Evolutionary conservation across 2,113 vertebrate species (phyloP).

Genomic region (Turdus rufiventris): DNA sequence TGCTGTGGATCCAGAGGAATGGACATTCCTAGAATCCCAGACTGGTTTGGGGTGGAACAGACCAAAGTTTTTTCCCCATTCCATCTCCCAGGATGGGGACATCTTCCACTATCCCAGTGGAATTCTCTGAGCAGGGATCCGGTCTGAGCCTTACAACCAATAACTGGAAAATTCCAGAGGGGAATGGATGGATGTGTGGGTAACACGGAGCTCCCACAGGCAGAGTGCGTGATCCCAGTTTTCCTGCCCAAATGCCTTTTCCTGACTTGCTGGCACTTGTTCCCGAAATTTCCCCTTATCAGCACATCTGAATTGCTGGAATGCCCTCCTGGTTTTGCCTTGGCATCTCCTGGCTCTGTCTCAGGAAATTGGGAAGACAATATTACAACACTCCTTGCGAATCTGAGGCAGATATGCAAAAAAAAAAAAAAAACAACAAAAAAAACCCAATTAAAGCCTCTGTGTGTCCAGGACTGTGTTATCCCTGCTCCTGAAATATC

Average conservation of each 20-base stretch:
- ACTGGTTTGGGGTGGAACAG: background rate
- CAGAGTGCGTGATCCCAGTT: background rate
- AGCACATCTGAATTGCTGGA: background rate
- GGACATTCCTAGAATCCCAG: accelerated
- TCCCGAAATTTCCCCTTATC: background rate
- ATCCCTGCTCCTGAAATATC: background rate
- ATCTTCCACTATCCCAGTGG: background rate
- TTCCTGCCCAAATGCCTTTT: background rate
- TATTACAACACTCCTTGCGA: accelerated
- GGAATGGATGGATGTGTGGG: background rate
- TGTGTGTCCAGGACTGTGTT: background rate
- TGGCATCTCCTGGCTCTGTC: background rate
- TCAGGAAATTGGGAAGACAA: background rate
- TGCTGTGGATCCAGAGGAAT: background rate
- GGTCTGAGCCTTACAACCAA: background rate
- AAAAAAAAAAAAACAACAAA: background rate
- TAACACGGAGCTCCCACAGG: accelerated
- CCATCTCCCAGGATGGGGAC: background rate
- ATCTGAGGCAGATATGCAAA: background rate
- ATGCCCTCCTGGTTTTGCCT: background rate
- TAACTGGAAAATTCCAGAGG: background rate
- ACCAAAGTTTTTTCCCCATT: background rate
- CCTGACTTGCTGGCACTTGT: background rate
- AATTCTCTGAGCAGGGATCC: background rate
- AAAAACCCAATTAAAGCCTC: background rate